phyloP scores from a whole-genome alignment of 2,113 vertebrate genomes.

The Sialia sialis region DNA sequence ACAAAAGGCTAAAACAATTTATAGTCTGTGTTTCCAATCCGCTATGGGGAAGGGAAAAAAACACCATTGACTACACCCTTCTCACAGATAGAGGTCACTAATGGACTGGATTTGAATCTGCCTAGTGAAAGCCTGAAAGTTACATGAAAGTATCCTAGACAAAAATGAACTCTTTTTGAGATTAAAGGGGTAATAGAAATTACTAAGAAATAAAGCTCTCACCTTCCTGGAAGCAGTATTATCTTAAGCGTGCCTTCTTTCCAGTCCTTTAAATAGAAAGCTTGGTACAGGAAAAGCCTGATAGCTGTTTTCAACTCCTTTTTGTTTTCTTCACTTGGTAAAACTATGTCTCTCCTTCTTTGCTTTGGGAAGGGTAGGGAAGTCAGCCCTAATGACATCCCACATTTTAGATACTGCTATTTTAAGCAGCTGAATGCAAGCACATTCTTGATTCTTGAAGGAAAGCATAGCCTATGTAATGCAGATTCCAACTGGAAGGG shows the following conservation, averaged over 20 bases:
- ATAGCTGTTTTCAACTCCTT: not conserved
- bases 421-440: slow-evolving; percentile 26
- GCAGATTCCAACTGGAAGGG: slow-evolving; percentile 57
- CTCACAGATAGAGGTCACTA: slow-evolving; percentile 85
- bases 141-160: slow-evolving; percentile 67
- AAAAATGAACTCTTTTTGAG: slow-evolving; percentile 65
- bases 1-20: slow-evolving; percentile 10
- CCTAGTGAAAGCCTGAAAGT: slow-evolving; percentile 66
- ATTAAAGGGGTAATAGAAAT: slow-evolving; percentile 49
- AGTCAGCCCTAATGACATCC: not conserved
- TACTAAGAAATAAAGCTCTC: slow-evolving; percentile 37
- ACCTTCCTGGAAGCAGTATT: slow-evolving; percentile 46
- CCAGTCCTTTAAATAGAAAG: slow-evolving; percentile 4
- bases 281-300: not conserved
- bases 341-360: not conserved
- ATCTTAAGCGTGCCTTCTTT: slow-evolving; percentile 25
- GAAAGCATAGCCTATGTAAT: slow-evolving; percentile 46
- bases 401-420: slow-evolving; percentile 12
- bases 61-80: slow-evolving; percentile 59
- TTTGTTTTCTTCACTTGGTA: slow-evolving; percentile 3
- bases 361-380: not conserved
- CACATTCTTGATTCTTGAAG: slow-evolving; percentile 18
- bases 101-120: slow-evolving; percentile 79
- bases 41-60: not conserved
- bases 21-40: not conserved